phyloP scores from a whole-genome alignment of 2,888 invertebrate genomes.

The Diaphora mendica region DNA sequence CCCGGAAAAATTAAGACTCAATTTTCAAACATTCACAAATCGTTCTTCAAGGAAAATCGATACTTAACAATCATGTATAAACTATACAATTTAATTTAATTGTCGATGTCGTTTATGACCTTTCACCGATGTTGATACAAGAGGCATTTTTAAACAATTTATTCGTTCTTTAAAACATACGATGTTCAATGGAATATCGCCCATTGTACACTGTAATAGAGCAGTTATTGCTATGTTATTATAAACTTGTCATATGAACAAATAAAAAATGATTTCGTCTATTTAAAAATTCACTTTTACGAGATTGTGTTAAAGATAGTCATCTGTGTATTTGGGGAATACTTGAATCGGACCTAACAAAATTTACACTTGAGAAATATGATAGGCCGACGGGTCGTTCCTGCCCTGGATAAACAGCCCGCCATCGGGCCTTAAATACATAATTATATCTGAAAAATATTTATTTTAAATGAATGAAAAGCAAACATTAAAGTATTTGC shows the following conservation, averaged over 20 bases:
- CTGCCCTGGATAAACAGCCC: neutral
- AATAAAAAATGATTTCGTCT: neutral
- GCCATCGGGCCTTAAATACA: neutral
- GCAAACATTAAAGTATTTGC: neutral
- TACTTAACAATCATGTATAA: neutral
- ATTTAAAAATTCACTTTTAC: neutral
- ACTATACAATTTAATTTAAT: neutral
- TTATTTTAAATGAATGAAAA: neutral
- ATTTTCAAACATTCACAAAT: neutral
- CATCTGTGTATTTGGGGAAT: neutral
- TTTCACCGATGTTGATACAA: neutral
- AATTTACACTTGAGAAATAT: neutral
- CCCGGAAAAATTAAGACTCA: neutral
- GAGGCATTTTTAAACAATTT: neutral
- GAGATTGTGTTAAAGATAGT: neutral
- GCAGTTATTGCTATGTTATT: neutral
- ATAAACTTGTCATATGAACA: neutral
- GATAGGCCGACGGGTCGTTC: neutral
- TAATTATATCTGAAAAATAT: neutral
- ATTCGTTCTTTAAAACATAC: neutral
- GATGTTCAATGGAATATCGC: neutral
- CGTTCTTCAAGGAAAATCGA: neutral
- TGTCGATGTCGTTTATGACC: neutral
- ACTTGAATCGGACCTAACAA: neutral
- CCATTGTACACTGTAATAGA: neutral